phyloP scores from a whole-genome alignment of 2,797 vertebrate genomes.

The Malacoctenus gilli region DNA sequence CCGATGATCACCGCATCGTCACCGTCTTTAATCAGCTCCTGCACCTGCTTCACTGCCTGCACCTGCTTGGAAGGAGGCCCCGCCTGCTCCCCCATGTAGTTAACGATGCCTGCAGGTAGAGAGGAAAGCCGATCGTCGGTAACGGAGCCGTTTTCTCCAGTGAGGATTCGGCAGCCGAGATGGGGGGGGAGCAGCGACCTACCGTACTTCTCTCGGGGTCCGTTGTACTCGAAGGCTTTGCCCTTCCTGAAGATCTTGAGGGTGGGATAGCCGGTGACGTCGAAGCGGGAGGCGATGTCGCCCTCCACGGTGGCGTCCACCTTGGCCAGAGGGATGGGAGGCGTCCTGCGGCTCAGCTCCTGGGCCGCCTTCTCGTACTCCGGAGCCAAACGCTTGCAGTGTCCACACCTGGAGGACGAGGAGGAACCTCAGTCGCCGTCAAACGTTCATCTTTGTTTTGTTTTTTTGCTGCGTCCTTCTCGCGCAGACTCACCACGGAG shows the following conservation, averaged over 20 bases:
- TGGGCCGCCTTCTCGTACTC: constrained; percentile 96
- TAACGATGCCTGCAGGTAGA: constrained; percentile 87
- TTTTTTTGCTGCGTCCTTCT: too few species aligned
- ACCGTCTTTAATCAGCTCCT: constrained; percentile 91
- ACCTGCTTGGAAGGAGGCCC: constrained; percentile 94
- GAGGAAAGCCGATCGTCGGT: constrained; percentile 2
- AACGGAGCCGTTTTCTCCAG: neutral
- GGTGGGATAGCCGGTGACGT: constrained; percentile 90
- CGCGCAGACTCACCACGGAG: constrained; percentile 95
- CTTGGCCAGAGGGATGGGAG: constrained; percentile 92
- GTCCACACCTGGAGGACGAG: constrained; percentile 88
- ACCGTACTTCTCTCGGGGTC: constrained; percentile 94
- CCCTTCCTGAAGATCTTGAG: constrained; percentile 97
- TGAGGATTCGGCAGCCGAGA: neutral
- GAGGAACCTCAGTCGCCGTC: too few species aligned
- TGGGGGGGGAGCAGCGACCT: constrained; percentile 26
- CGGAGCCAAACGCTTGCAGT: constrained; percentile 95
- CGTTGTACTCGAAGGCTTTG: constrained; percentile 91
- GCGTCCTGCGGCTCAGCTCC: constrained; percentile 85
- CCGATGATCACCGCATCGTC: constrained; percentile 92
- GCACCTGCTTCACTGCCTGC: constrained; percentile 88
- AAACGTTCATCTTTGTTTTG: too few species aligned
- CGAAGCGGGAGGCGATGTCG: constrained; percentile 88
- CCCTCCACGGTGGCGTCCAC: constrained; percentile 88
- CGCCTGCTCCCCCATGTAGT: constrained; percentile 93